Base-by-base conservation (phyloP, 2,113 vertebrate species). In the Fulica atra region DNA sequence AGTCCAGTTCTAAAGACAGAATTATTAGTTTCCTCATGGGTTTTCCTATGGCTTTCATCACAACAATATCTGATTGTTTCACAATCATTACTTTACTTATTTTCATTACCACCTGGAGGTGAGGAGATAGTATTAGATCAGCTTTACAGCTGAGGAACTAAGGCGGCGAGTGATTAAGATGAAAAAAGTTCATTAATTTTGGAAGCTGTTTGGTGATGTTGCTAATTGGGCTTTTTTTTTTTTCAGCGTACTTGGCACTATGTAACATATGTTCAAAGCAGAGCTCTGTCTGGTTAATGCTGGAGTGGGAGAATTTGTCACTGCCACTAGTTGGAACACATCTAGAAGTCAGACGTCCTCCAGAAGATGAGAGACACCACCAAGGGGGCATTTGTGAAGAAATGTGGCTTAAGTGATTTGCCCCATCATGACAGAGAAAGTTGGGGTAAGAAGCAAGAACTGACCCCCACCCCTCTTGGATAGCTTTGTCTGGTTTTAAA, bases 11-110 rank as follows among this genome's bases (percentile, higher is more conserved):
- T 91, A 96, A 95, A 92, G 96, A 79, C 73, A 91, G 86, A 96
- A 89, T 97, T 96, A 96, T 96, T 96, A 85, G 92, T 93, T 96
- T 96, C 91, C 90, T 95, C 86, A n/a, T 95, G 88, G 88, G 65
- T 69, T 96, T 94, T 95, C 70, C 86, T 96, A 73, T 89, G 83
- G 81, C 92, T 95, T 93, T 94, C 91, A 94, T 89, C 92, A 91
- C 77, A 82, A 80, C 73, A 38, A 78, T 93, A 96, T 80, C 92
- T 79, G 86, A 96, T 94, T n/a, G 24, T 81, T 92, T 87, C 91
- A 91, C 77, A 94, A 76, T 89, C 92, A 92, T 68, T 94, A 88
- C 94, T 90, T 81, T 88, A 78, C 77, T 92, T 93, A 81, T 68
- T 94, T 91, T 87, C 81, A 80, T 88, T 93, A 92, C 81, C 73